Conservation (phyloP, 2,888 invertebrate species). For the Aproaerema taeniolella region DNA sequence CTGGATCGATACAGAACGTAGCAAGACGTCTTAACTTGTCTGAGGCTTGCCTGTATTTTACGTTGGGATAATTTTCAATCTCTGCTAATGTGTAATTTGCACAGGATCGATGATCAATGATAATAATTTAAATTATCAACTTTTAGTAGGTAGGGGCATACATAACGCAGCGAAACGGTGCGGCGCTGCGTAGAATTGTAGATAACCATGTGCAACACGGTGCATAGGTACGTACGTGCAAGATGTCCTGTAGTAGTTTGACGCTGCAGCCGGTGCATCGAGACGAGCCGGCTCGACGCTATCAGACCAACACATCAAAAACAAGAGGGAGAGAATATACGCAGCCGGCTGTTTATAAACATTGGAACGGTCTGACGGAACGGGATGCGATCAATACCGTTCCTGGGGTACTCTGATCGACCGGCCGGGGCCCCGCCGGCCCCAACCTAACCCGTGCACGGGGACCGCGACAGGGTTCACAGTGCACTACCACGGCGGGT, state of each 20-base stretch:
- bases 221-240: not conserved
- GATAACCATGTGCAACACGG: not conserved
- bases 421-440: conserved; percentile 49
- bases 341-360: conserved; percentile 74
- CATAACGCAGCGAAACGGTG: no score
- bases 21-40: no score
- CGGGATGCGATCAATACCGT: conserved; percentile 59
- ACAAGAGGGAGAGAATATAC: conserved; percentile 55
- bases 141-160: no score
- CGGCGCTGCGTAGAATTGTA: not conserved
- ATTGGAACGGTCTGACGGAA: conserved; percentile 50
- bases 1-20: no score
- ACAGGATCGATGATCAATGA: no score
- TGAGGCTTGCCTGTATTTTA: no score
- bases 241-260: not conserved
- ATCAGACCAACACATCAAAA: conserved; percentile 55
- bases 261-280: not conserved
- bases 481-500: conserved; percentile 38
- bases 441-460: conserved; percentile 53
- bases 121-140: no score
- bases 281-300: no score
- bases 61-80: no score
- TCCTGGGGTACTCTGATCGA: conserved; percentile 38
- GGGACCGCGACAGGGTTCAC: conserved; percentile 38
- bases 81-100: no score